Base-by-base conservation (phyloP, 1,140 invertebrate genomes). In the Asbolus verrucosus region DNA sequence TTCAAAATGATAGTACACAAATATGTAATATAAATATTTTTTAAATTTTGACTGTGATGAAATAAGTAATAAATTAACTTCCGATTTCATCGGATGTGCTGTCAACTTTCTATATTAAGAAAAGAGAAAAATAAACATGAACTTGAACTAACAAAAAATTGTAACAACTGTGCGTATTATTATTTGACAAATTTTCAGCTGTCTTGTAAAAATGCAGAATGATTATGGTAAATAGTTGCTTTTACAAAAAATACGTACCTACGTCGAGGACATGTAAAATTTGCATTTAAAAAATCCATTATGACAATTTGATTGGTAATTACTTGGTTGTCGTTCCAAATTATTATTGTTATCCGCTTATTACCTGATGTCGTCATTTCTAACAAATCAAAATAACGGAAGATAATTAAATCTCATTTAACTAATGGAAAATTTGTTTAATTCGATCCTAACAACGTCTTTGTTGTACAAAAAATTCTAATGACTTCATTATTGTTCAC, bases 241-340 rank as follows among this genome's bases (percentile, higher is more conserved):
- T 54, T 27, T 9, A 24, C 19, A 54, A 54, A 54, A 54, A 54
- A 54, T 54, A 9, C 18, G 11, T 13, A 11, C 21, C 5, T 13
- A 11, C 21, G n/a, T 30, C 46, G 14, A 54, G 46, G 46, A 11
- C 21, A 14, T 6, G n/a, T 54, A 27, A 27, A 54, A 54, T 15
- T 54, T 21, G 46, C 46, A 54, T 54, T 54, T 54, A 27, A 54
- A 54, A 54, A 54, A 24, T 54, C 46, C 46, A 54, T 54, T 54
- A 54, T 31, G 46, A 54, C 46, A 54, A 27, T 54, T 54, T 54
- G 46, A 54, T 27, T 21, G 46, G 46, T 54, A 54, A 54, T 54
- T 54, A 54, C 46, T 54, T 27, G 46, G 14, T 54, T 14, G 24
- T 54, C 46, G 46, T 54, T 54, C 19, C 21, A 54, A 54, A 54